Base-by-base conservation (phyloP, 2,888 invertebrate species). In the Tanypteryx hageni region DNA sequence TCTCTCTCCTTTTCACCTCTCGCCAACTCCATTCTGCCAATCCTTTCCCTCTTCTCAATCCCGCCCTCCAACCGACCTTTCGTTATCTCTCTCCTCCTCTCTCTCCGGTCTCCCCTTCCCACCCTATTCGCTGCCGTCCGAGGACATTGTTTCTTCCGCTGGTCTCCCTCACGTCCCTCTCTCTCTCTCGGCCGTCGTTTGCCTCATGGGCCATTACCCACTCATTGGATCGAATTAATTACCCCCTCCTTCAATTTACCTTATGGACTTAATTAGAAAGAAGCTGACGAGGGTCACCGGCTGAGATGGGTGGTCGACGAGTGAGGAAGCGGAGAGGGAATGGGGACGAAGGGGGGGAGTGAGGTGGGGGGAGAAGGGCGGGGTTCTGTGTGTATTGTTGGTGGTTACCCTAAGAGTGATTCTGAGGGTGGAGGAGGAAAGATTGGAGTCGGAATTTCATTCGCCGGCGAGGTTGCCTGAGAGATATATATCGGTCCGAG, bases 211-310 rank as follows among this genome's bases (percentile, higher is more conserved):
- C 89, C 68, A 89, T 89, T 89, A 89, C 64, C 89, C 64, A 44
- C 89, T 89, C 89, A 89, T 89, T 89, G 89, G 64, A 89, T 89
- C 89, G 89, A 89, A 89, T 89, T 89, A 89, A 89, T 89, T 89
- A 89, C 89, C 89, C 89, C 56, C 89, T 89, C 89, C 89, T 89
- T 89, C 89, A 89, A 89, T 89, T 89, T 89, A 89, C 64, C 89
- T 89, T 89, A 89, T 89, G 89, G 89, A 89, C 89, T 89, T 89
- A 89, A 89, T 89, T 89, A 89, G 89, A 68, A 89, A 89, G 64
- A 89, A 89, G 89, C 89, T 89, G 89, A 89, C 89, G 89, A 89
- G 89, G 89, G 89, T 89, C 89, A 89, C 56, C 89, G 59, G 59
- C 44, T 22, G 18, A 59, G 22, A 57, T 22, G 82, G 27, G 9